Conservation (phyloP, 1,140 invertebrate genomes). For the Dryas iulia region DNA sequence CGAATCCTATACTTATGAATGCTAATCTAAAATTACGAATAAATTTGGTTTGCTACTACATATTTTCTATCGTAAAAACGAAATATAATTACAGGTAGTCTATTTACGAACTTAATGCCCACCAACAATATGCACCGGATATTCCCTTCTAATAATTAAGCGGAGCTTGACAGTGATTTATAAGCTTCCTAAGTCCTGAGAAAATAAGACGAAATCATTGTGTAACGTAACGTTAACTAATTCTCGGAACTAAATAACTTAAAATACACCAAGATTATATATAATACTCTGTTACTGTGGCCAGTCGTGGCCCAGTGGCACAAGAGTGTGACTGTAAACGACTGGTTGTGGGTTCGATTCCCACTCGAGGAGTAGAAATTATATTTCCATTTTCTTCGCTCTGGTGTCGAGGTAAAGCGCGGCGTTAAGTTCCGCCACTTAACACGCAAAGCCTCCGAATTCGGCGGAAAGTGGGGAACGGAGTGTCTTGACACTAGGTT, state of each 20-base stretch:
- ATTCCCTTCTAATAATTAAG: slow-evolving; percentile 17
- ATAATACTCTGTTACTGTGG: not conserved
- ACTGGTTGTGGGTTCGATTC: no score
- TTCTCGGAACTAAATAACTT: not conserved
- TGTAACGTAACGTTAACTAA: not conserved
- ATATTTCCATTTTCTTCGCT: no score
- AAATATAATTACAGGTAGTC: not conserved
- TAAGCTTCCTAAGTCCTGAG: slow-evolving; percentile 5
- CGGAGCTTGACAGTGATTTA: slow-evolving; percentile 26
- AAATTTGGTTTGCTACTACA: not conserved
- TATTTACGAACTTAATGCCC: not conserved
- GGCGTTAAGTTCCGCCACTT: no score
- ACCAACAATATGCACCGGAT: not conserved
- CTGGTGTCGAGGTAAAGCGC: no score
- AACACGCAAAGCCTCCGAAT: no score
- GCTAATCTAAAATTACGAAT: no score
- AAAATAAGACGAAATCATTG: not conserved
- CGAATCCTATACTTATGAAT: no score
- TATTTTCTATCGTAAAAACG: not conserved
- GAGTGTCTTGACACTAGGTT: no score
- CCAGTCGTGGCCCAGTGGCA: no score
- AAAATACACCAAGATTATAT: not conserved
- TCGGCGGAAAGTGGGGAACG: no score
- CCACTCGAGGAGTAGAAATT: no score
- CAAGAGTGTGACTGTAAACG: no score